These are phyloP conservation scores for Holothuria scabra DNA, from an alignment of 53 echinoderm and acorn worm species.

Conservation along the genomic window DNA sequence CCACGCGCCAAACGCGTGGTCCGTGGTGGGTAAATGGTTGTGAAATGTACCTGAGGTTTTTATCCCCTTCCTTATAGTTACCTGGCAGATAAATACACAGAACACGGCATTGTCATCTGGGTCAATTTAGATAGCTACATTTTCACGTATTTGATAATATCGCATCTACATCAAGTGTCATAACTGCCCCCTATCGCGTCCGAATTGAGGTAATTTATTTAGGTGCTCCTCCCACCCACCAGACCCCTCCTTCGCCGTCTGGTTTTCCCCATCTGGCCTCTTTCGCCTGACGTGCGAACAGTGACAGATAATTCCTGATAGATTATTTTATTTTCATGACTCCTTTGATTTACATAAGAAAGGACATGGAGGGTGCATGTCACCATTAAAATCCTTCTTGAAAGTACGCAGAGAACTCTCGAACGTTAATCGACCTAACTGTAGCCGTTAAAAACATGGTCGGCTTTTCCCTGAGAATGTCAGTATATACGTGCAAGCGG, in stretches of 20 bases:
- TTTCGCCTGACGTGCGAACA: constrained; percentile 3
- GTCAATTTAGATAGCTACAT: neutral
- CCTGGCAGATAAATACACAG: constrained; percentile 30
- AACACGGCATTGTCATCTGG: neutral
- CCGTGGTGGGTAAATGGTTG: neutral
- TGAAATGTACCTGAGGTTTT: neutral
- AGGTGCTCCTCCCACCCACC: neutral
- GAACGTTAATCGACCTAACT: too few species aligned
- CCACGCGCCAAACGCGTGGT: constrained; percentile 14
- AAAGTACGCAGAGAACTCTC: too few species aligned
- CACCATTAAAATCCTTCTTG: too few species aligned
- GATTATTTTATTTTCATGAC: too few species aligned
- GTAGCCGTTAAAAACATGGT: too few species aligned
- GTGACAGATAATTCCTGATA: constrained; percentile 10
- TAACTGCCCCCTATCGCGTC: too few species aligned
- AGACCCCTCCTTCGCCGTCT: neutral
- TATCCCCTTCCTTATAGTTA: neutral
- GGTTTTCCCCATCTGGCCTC: neutral
- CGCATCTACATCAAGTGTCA: too few species aligned
- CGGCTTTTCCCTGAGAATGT: too few species aligned
- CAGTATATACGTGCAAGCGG: too few species aligned
- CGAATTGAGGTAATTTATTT: constrained; percentile 9
- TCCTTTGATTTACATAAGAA: too few species aligned
- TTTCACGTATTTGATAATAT: too few species aligned
- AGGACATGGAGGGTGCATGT: too few species aligned